phyloP scores from a whole-genome alignment of 2,797 vertebrate genomes.

The Cygnus olor region DNA sequence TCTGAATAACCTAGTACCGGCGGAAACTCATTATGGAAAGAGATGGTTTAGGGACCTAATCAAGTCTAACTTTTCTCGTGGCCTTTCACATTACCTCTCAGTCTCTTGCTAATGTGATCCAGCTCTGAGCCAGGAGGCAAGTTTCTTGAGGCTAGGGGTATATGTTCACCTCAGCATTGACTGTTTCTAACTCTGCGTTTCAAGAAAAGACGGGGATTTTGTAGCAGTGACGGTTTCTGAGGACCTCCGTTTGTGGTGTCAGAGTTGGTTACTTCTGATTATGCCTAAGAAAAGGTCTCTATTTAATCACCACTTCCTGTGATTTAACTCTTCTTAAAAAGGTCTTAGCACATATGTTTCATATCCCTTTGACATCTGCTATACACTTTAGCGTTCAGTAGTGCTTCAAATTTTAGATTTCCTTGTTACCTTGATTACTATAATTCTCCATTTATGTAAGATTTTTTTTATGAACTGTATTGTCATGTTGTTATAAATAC shows the following conservation, averaged over 20 bases:
- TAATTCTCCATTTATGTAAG: background rate
- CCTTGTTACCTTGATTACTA: background rate
- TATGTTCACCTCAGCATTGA: background rate
- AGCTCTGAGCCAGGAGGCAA: background rate
- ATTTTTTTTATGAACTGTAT: background rate
- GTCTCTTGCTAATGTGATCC: background rate
- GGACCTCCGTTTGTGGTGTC: background rate
- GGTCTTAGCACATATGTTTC: background rate
- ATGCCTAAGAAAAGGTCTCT: background rate
- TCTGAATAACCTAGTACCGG: background rate
- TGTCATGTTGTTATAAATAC: background rate
- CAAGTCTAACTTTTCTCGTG: background rate
- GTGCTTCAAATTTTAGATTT: background rate
- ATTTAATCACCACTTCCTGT: background rate
- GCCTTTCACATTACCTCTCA: background rate
- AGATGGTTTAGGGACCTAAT: background rate
- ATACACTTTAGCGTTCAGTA: background rate
- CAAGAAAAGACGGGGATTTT: background rate
- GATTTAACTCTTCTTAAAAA: background rate
- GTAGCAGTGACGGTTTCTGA: background rate
- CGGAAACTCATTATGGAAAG: background rate
- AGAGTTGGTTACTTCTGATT: background rate
- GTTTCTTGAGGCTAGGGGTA: background rate
- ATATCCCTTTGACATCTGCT: background rate
- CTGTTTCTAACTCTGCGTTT: background rate